A percentile compares a stretch with the other conserved stretches of the same genome.
Evolutionary conservation across 2,888 invertebrate species (phyloP).

Genomic region (Eudasyphora cyanicolor): DNA sequence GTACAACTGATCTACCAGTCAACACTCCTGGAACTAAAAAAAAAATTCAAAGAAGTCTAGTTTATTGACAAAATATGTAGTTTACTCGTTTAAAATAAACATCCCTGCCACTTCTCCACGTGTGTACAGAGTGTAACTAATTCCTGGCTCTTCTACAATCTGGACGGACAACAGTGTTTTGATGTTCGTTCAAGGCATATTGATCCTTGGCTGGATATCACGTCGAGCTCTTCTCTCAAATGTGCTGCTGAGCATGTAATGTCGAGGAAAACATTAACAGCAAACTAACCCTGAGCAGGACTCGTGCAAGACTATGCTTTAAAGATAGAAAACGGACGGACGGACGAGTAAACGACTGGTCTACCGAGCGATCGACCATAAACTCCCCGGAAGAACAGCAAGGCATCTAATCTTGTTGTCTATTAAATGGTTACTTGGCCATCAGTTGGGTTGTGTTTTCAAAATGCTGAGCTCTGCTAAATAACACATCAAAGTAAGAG

Average conservation of each 20-base stretch:
- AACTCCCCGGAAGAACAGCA: slow-evolving; percentile 41
- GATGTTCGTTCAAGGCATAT: slow-evolving; percentile 14
- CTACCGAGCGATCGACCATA: slow-evolving; percentile 30
- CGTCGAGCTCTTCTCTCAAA: slow-evolving; percentile 38
- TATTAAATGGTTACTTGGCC: slow-evolving; percentile 53
- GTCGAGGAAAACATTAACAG: slow-evolving; percentile 20
- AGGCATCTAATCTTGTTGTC: slow-evolving; percentile 29
- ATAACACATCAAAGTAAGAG: slow-evolving; percentile 58
- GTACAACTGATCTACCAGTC: too few species aligned
- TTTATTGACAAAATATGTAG: too few species aligned
- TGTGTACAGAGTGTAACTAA: slow-evolving; percentile 62
- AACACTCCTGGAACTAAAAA: too few species aligned
- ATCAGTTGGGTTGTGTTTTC: slow-evolving; percentile 50
- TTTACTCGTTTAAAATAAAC: too few species aligned
- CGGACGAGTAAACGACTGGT: slow-evolving; percentile 9
- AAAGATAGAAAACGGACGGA: neutral
- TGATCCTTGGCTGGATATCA: slow-evolving; percentile 40
- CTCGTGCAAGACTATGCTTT: neutral
- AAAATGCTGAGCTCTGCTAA: slow-evolving; percentile 59
- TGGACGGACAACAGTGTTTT: neutral
- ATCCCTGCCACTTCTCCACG: too few species aligned
- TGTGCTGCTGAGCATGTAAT: slow-evolving; percentile 59
- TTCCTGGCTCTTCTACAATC: neutral
- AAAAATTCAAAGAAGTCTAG: too few species aligned
- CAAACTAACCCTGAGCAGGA: too few species aligned